phyloP scores from a whole-genome alignment of 2,888 invertebrate genomes.

The Willowsia nigromaculata region DNA sequence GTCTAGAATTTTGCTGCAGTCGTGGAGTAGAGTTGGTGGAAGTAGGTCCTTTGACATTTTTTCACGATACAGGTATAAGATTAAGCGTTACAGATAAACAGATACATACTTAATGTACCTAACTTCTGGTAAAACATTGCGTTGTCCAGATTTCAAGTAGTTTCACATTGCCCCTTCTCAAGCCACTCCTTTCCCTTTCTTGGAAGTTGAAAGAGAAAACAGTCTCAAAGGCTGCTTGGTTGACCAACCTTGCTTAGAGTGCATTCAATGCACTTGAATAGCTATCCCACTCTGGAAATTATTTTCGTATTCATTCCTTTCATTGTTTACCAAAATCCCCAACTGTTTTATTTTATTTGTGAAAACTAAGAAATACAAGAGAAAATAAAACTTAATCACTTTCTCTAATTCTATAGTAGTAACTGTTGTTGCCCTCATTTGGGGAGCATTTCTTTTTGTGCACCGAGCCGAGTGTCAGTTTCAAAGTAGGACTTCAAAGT shows the following conservation, averaged over 20 bases:
- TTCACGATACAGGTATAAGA: neutral
- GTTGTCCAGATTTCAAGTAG: neutral
- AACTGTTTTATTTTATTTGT: neutral
- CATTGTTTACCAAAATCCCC: neutral
- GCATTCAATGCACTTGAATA: neutral
- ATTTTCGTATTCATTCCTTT: neutral
- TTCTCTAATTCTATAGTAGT: neutral
- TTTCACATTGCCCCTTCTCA: neutral
- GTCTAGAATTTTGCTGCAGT: constrained; percentile 18
- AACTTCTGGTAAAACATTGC: neutral
- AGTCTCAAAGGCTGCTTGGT: neutral
- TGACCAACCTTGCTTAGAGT: neutral
- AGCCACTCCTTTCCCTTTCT: neutral
- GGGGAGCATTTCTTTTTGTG: neutral
- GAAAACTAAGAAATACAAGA: neutral
- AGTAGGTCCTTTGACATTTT: constrained; percentile 9
- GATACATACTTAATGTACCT: neutral
- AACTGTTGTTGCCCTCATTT: neutral
- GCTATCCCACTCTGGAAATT: neutral
- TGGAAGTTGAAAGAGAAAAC: neutral
- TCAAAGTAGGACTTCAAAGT: neutral
- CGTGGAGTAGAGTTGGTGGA: constrained; percentile 21
- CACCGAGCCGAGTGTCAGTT: neutral
- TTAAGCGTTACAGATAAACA: neutral
- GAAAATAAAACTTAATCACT: constrained; percentile 21